Percentiles rank a stretch among this genome's conserved stretches.
Conservation (phyloP, 2,888 invertebrate species). For the Dryobota labecula region DNA sequence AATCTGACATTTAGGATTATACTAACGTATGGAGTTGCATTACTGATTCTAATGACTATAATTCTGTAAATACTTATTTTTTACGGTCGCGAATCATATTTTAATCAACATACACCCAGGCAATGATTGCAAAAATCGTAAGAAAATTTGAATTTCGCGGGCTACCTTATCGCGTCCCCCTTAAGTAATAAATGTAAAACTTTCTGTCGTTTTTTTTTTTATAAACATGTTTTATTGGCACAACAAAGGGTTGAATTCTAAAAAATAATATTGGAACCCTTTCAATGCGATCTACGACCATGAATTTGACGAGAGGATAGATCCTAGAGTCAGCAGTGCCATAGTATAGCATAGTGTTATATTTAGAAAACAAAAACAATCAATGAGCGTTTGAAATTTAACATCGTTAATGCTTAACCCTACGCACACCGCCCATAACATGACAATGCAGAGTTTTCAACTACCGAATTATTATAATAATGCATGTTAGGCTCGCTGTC, state of each 20-base stretch:
- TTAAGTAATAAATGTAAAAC: constrained; percentile 67
- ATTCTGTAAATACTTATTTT: no score
- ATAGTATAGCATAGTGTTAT: constrained; percentile 73
- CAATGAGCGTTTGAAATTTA: constrained; percentile 77
- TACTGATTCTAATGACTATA: no score
- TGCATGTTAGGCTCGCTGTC: constrained; percentile 46
- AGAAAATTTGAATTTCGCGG: no score
- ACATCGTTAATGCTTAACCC: constrained; percentile 77
- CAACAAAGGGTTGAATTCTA: constrained; percentile 63
- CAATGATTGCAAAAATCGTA: no score
- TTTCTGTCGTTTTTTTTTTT: constrained; percentile 53
- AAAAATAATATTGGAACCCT: constrained; percentile 64
- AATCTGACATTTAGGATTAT: no score
- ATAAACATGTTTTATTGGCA: constrained; percentile 61
- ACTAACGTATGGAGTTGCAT: no score
- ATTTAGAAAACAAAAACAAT: constrained; percentile 70
- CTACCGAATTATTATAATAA: constrained; percentile 64
- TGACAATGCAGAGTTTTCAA: constrained; percentile 73
- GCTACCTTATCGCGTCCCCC: no score
- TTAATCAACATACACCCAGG: no score
- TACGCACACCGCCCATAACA: constrained; percentile 69
- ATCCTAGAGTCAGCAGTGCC: constrained; percentile 69
- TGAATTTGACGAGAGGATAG: constrained; percentile 59
- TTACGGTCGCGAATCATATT: no score
- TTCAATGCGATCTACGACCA: constrained; percentile 58